phyloP scores from a whole-genome alignment of 2,888 invertebrate genomes.

The Amblyjoppa proteus region DNA sequence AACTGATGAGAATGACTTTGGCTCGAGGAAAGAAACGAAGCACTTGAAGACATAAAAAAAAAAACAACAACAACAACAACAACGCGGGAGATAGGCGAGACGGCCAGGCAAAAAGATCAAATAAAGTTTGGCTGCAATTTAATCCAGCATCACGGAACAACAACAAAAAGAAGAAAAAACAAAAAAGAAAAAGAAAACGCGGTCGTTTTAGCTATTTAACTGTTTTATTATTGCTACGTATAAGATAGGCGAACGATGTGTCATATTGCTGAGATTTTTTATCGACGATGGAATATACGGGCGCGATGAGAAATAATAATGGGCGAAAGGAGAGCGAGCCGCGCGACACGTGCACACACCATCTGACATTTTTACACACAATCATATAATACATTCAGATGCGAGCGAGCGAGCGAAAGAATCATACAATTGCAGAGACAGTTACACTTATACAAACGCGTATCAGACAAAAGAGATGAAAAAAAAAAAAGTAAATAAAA shows the following conservation, averaged over 20 bases:
- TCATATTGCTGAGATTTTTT: slow-evolving; percentile 77
- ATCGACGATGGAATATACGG: slow-evolving; percentile 64
- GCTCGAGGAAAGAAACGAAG: slow-evolving; percentile 31
- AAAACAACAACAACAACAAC: neutral
- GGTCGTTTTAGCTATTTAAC: slow-evolving; percentile 81
- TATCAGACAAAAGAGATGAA: slow-evolving; percentile 44
- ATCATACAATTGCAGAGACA: slow-evolving; percentile 55
- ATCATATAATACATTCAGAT: slow-evolving; percentile 64
- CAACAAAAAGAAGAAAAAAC: slow-evolving; percentile 36
- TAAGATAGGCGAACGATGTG: slow-evolving; percentile 73
- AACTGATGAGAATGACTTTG: slow-evolving; percentile 48
- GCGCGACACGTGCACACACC: slow-evolving; percentile 69
- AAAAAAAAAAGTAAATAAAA: slow-evolving; percentile 11
- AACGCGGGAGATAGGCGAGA: slow-evolving; percentile 37
- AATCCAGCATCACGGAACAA: slow-evolving; percentile 40
- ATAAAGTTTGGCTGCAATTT: slow-evolving; percentile 47
- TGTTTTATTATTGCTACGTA: slow-evolving; percentile 81
- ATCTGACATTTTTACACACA: slow-evolving; percentile 66
- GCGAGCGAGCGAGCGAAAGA: slow-evolving; percentile 62
- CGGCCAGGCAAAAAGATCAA: slow-evolving; percentile 43
- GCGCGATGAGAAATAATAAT: slow-evolving; percentile 47
- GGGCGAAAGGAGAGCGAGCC: slow-evolving; percentile 57
- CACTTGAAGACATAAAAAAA: slow-evolving; percentile 10
- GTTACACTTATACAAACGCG: slow-evolving; percentile 38
- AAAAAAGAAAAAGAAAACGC: slow-evolving; percentile 71